Conservation (phyloP, 64 coral and sea anemone genomes). For the Astreopora myriophthalma region DNA sequence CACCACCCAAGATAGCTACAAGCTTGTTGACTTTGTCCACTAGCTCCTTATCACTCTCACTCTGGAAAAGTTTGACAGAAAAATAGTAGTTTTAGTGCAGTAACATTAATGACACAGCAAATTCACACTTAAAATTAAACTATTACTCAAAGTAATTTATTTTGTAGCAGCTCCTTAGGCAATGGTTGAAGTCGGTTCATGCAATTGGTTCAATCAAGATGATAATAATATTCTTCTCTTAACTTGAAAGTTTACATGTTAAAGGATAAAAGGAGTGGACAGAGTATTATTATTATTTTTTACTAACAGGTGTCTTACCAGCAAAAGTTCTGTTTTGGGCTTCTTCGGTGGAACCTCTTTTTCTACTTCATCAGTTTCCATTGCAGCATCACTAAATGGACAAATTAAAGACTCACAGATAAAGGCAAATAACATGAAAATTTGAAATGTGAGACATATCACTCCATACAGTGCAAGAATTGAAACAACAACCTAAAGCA, state of each 20-base stretch:
- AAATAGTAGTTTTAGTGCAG: neutral
- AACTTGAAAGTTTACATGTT: no score
- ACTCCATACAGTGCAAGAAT: no score
- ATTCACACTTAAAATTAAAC: neutral
- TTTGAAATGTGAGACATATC: no score
- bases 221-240: no score
- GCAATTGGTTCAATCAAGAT: no score
- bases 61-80: slow-evolving; percentile 46
- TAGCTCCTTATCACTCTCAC: slow-evolving; percentile 84
- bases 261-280: no score
- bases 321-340: slow-evolving; percentile 71
- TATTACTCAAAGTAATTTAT: neutral
- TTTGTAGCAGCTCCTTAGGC: no score
- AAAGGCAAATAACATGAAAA: neutral
- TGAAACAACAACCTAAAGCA: no score
- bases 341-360: slow-evolving; percentile 59
- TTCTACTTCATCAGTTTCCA: slow-evolving; percentile 87
- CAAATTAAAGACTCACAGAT: neutral
- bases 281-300: no score
- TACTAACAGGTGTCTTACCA: slow-evolving; percentile 51
- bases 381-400: slow-evolving; percentile 57
- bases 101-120: neutral
- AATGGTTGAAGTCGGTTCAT: no score
- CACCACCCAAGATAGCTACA: slow-evolving; percentile 87
- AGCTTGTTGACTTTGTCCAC: slow-evolving; percentile 90